A percentile compares a stretch with the other conserved stretches of the same genome.
These are phyloP conservation scores for Haplochromis vanheusdeni DNA, from an alignment of 2,113 vertebrate species.

Conservation along the genomic window DNA sequence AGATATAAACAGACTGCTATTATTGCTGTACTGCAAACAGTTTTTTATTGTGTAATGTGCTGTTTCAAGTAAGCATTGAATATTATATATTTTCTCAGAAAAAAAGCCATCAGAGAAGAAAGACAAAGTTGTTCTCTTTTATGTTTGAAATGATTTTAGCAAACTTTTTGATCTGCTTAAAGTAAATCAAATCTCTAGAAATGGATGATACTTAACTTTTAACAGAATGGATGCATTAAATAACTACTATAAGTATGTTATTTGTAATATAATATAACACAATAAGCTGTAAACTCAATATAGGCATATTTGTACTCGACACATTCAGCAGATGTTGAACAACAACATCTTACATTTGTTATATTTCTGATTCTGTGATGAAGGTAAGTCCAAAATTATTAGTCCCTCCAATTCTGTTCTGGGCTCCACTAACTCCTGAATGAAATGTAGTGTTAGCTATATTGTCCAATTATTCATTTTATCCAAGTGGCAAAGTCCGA, in stretches of 20 bases:
- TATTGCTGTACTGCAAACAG: neutral
- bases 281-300: neutral
- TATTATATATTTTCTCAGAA: neutral
- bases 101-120: neutral
- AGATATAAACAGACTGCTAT: neutral
- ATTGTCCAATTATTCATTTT: neutral
- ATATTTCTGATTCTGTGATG: neutral
- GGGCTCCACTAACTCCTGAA: neutral
- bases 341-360: neutral
- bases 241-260: neutral
- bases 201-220: too few relatives aligned
- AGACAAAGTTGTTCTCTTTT: neutral
- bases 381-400: neutral
- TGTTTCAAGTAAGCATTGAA: neutral
- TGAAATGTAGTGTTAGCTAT: neutral
- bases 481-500: rapidly evolving
- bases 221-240: too few relatives aligned
- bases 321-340: neutral
- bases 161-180: neutral
- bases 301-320: neutral
- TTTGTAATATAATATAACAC: neutral
- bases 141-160: neutral
- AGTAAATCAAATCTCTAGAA: neutral
- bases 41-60: neutral
- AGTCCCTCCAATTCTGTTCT: neutral